Evolutionary conservation across 2,888 invertebrate genomes (phyloP).

Genomic region (Drosophila mimetica): DNA sequence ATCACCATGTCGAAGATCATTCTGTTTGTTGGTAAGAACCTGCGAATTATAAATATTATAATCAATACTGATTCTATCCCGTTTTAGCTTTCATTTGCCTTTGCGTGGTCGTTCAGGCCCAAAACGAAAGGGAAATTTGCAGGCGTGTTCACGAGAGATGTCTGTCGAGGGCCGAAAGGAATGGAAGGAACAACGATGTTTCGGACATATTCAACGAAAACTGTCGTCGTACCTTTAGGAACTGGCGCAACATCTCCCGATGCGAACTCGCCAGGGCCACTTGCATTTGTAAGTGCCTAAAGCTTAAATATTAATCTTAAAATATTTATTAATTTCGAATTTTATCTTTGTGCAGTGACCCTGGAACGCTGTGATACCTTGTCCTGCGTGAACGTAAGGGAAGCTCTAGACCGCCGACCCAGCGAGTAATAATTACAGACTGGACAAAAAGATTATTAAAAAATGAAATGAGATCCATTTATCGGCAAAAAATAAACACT

Average conservation of each 20-base stretch:
- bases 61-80: background rate
- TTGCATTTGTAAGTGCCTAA: slow-evolving; percentile 53
- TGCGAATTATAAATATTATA: background rate
- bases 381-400: slow-evolving; percentile 39
- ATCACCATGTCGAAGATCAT: slow-evolving; percentile 50
- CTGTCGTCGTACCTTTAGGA: slow-evolving; percentile 30
- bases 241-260: slow-evolving; percentile 55
- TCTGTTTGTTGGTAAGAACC: slow-evolving; percentile 55
- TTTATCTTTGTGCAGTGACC: slow-evolving; percentile 43
- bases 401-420: slow-evolving; percentile 1
- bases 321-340: background rate
- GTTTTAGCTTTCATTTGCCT: slow-evolving; percentile 46
- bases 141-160: slow-evolving; percentile 26
- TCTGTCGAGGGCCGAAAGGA: background rate
- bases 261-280: slow-evolving; percentile 54
- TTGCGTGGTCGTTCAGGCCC: slow-evolving; percentile 31
- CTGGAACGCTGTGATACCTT: slow-evolving; percentile 45
- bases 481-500: slow-evolving; percentile 9
- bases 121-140: slow-evolving; percentile 30
- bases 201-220: slow-evolving; percentile 36
- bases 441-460: background rate
- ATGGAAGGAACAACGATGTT: slow-evolving; percentile 42
- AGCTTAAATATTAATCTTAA: no score
- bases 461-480: background rate
- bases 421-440: background rate